Base-by-base conservation (phyloP, 1,140 invertebrate species). In the Drosophila ironensis region DNA sequence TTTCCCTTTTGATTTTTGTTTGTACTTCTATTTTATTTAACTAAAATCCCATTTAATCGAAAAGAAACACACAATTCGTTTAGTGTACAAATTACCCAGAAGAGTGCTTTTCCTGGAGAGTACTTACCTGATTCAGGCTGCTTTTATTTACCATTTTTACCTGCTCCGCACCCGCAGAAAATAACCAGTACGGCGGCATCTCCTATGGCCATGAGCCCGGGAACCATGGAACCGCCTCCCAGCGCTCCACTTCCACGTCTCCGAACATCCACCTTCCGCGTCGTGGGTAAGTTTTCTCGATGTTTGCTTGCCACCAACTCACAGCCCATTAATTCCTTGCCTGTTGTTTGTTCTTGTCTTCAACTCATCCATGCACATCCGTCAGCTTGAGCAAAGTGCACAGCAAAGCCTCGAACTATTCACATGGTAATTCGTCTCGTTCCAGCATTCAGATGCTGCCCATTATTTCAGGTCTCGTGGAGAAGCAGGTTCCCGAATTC, bases 361-460 rank as follows among this genome's bases (percentile, higher is more conserved):
- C 19, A 61, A 33, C 17, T 24, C 30, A 25, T 14, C 12, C n/a
- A 42, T 50, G 27, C 46, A 9, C 63, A 22, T 25, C 22, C 59
- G 52, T 61, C 38, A 82, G 82, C 50, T 27, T 88, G 25, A 77
- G 41, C 59, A 89, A 89, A 77, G 57, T 67, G 46, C 68, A 81
- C 57, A 88, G 82, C 74, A 89, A 88, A 70, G 63, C 70, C 20
- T 89, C 87, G 60, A 86, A 86, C 69, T 88, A 70, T 86, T 89
- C 87, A 88, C 87, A 89, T 75, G 87, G 87, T 47, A 89, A 89
- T 82, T 90, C 89, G 44, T 89, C 89, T 75, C 87, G 88, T 80
- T 90, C 89, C 50, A 90, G 89, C 68, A 89, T 90, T 46, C 89
- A 90, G 77, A 90, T 90, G 89, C 53, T 90, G 69, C 89, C 89